Base-by-base conservation (phyloP, 2,888 invertebrate species). In the Trichopria drosophilae region DNA sequence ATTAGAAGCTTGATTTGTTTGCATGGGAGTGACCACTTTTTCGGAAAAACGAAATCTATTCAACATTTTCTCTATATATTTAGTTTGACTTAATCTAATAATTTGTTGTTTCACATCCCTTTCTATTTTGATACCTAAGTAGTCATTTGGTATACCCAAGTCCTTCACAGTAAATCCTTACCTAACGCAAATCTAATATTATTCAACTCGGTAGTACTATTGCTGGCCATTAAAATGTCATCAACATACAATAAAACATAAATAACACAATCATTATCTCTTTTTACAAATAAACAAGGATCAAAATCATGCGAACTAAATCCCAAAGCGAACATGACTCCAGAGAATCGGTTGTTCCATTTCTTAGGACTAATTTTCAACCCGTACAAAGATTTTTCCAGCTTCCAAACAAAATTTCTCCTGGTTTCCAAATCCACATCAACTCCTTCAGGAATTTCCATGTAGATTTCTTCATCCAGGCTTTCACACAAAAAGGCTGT, bases 391-490 rank as follows among this genome's bases (percentile, higher is more conserved):
- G 53, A 37, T 37, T 34, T 28, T 50, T 51, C 34, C 34, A 54
- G 37, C 43, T 50, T 51, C 16, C 54, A 54, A 24, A 54, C 54
- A 19, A 39, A 46, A 7, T 34, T 39, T 19, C 18, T 39, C 15
- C 46, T 35, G 31, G 29, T 29, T 7, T 29, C 29, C 7, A 7
- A 29, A 7, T 29, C 29, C 4, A 29, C 29, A 19, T 44, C 32
- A n/a, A 34, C 39, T n/a, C 52, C 53, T 9, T 53, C 45, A 9
- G 53, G 49, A 10, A 53, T 49, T 20, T 44, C 45, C 44, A 53
- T 53, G 19, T 40, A 45, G 5, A 53, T 49, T 10, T 53, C 53
- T 15, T 44, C n/a, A n/a, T n/a, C 53, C 10, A 40, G 22, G 29
- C 23, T 40, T 16, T 29, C 48, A 13, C 48, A 31, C 7, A 50